Conservation (phyloP, 2,113 vertebrate species). For the Ariopsis seemanni region DNA sequence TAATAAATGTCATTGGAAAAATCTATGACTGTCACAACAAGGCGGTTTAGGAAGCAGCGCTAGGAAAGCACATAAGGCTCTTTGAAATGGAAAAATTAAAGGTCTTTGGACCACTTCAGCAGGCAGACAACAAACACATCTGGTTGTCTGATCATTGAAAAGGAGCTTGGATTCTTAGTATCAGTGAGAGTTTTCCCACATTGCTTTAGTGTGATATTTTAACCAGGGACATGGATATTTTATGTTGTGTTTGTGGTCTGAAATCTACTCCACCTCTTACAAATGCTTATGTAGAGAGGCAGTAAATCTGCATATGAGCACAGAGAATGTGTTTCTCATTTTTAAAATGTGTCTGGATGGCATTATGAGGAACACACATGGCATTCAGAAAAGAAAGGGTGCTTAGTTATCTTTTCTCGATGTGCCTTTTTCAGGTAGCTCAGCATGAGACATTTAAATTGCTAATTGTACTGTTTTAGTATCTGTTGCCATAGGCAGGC, state of each 20-base stretch:
- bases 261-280: conserved; percentile 14
- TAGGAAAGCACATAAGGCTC: conserved; percentile 15
- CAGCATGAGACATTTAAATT: conserved; percentile 66
- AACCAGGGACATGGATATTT: conserved; percentile 3
- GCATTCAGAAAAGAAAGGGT: conserved; percentile 39
- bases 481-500: conserved; percentile 48
- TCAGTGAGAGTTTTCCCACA: not conserved
- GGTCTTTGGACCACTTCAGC: not conserved
- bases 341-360: conserved; percentile 32
- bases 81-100: not conserved
- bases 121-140: not conserved
- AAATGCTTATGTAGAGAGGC: conserved; percentile 32
- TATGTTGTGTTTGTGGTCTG: conserved; percentile 4
- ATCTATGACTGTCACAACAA: not conserved
- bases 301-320: conserved; percentile 19
- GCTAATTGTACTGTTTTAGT: conserved; percentile 64
- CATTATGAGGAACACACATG: conserved; percentile 40
- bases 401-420: conserved; percentile 60
- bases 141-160: not conserved
- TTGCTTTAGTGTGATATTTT: not conserved
- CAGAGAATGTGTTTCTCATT: conserved; percentile 26
- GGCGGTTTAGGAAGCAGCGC: conserved; percentile 23
- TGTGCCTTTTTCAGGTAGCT: conserved; percentile 57
- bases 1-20: not conserved
- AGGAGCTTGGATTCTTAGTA: not conserved